phyloP scores from a whole-genome alignment of 2,797 vertebrate genomes.

The Melanotaenia parkinsoni region DNA sequence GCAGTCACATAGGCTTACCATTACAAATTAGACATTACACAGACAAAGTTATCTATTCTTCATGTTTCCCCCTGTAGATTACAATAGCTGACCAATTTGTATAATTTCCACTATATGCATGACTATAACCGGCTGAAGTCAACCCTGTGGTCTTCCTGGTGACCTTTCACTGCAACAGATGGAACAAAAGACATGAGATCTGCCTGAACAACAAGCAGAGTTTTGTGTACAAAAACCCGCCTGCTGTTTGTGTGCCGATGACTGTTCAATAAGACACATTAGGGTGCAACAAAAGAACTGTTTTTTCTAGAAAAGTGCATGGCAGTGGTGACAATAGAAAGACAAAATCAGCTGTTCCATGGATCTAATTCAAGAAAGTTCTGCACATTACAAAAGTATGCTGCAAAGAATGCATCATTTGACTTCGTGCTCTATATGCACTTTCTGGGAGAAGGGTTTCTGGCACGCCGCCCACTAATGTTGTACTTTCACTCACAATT shows the following conservation, averaged over 20 bases:
- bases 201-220: constrained; percentile 49
- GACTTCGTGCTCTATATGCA: constrained; percentile 50
- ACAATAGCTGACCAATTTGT: constrained; percentile 59
- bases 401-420: constrained; percentile 53
- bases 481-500: constrained; percentile 58
- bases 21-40: constrained; percentile 33
- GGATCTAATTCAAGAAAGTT: constrained; percentile 63
- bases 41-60: constrained; percentile 38
- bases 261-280: constrained; percentile 58
- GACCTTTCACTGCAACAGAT: constrained; percentile 44
- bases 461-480: constrained; percentile 43
- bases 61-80: constrained; percentile 11
- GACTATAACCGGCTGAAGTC: constrained; percentile 35
- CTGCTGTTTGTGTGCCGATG: constrained; percentile 45
- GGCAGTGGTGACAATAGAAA: constrained; percentile 42
- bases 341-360: constrained; percentile 58
- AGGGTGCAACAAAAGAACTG: constrained; percentile 58
- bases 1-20: neutral
- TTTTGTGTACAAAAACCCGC: constrained; percentile 39
- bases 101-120: constrained; percentile 23
- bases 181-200: constrained; percentile 63
- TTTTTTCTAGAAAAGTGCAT: constrained; percentile 58
- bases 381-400: constrained; percentile 36
- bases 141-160: constrained; percentile 44
- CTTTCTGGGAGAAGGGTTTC: constrained; percentile 41